These are phyloP conservation scores for Sialis lutaria DNA, from an alignment of 2,888 invertebrate species.

Conservation along the genomic window DNA sequence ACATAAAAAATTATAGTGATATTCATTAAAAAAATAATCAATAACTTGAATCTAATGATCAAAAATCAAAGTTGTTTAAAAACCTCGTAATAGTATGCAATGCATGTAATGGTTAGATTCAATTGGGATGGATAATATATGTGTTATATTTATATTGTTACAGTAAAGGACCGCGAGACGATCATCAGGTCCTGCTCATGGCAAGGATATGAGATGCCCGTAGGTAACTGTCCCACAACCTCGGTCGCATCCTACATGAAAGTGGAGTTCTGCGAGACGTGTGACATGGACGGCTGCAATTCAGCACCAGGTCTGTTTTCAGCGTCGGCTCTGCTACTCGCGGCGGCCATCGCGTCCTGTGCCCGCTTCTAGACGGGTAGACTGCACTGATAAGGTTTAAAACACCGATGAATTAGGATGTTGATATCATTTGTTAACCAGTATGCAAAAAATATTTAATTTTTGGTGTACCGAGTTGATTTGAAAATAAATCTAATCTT, in stretches of 20 bases:
- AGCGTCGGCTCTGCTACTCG: not conserved
- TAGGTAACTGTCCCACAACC: slow-evolving; percentile 30
- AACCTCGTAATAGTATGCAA: no score
- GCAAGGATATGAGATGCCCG: slow-evolving; percentile 34
- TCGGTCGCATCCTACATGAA: slow-evolving; percentile 31
- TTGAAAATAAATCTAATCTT: not conserved
- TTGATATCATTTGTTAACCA: not conserved
- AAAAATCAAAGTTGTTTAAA: no score
- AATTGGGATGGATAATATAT: no score
- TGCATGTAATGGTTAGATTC: no score
- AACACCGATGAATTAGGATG: not conserved
- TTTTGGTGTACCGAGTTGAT: not conserved
- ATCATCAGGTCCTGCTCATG: slow-evolving; percentile 40
- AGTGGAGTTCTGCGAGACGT: slow-evolving; percentile 45
- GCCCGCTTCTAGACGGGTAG: not conserved
- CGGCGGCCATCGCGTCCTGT: not conserved
- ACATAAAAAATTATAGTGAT: no score
- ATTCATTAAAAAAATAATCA: not conserved
- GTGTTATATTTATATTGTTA: slow-evolving; percentile 16
- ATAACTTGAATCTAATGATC: no score
- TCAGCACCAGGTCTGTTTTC: slow-evolving; percentile 24
- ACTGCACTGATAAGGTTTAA: not conserved
- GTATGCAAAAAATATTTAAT: not conserved
- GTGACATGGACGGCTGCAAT: slow-evolving; percentile 52
- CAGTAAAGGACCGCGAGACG: slow-evolving; percentile 33